Percentiles rank a stretch among this genome's conserved stretches.
phyloP scores from a whole-genome alignment of 2,888 invertebrate genomes.

The Mimas tiliae region DNA sequence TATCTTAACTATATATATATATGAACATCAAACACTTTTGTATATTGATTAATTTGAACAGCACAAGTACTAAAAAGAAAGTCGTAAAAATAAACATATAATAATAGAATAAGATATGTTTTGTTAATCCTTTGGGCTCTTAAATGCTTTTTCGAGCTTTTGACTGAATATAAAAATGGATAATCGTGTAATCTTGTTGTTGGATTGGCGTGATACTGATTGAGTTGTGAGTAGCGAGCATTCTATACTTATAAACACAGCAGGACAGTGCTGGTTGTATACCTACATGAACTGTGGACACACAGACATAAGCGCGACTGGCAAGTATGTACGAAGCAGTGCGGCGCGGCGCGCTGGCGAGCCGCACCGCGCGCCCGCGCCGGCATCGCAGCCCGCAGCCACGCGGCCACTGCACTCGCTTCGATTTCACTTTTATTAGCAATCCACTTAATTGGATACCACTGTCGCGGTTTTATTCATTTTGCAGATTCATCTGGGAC shows the following conservation, averaged over 20 bases:
- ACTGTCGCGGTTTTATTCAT: conserved; percentile 80
- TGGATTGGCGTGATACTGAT: neutral
- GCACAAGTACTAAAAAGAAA: neutral
- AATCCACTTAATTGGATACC: conserved; percentile 84
- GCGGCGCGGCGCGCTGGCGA: conserved; percentile 31
- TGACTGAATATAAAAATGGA: neutral
- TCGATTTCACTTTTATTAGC: conserved; percentile 85
- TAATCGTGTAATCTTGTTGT: neutral
- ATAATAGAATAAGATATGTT: too few relatives aligned
- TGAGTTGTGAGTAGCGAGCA: neutral
- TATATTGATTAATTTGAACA: neutral
- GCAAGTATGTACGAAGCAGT: conserved; percentile 3
- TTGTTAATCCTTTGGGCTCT: too few relatives aligned
- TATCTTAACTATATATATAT: conserved; percentile 29
- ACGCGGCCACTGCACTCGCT: conserved; percentile 82
- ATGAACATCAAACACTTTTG: conserved; percentile 14
- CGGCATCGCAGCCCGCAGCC: conserved; percentile 35
- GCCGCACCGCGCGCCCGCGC: conserved; percentile 33
- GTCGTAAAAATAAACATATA: neutral
- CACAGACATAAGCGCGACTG: conserved; percentile 1
- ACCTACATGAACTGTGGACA: conserved; percentile 5
- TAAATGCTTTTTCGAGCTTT: neutral
- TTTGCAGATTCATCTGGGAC: conserved; percentile 76
- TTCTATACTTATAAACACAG: neutral
- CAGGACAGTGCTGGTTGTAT: neutral